A percentile compares a stretch with the other conserved stretches of the same genome.
phyloP scores from a whole-genome alignment of 2,797 vertebrate species.

The Kryptopterus vitreolus region DNA sequence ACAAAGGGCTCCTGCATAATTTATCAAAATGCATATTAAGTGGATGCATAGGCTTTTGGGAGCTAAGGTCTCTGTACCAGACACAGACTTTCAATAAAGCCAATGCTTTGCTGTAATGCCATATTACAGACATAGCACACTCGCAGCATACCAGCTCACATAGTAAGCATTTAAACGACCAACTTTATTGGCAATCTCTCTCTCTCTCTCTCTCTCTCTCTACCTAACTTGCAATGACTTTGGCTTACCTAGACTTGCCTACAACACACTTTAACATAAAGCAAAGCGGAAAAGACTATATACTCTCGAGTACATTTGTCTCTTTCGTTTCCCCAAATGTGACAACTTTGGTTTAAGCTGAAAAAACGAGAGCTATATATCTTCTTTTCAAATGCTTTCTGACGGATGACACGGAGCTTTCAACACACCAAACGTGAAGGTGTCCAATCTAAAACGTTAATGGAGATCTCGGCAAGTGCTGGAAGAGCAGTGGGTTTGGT shows the following conservation, averaged over 20 bases:
- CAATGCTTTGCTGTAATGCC: constrained; percentile 26
- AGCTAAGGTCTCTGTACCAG: constrained; percentile 37
- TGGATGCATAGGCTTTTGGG: constrained; percentile 48
- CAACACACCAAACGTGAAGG: constrained; percentile 60
- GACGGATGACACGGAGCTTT: constrained; percentile 58
- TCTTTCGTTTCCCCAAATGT: constrained; percentile 49
- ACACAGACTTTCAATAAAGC: constrained; percentile 41
- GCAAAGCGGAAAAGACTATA: constrained; percentile 31
- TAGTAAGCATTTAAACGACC: constrained; percentile 48
- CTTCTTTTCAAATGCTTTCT: constrained; percentile 58
- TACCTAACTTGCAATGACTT: neutral
- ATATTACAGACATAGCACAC: constrained; percentile 20
- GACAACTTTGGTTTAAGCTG: constrained; percentile 56
- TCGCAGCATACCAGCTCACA: constrained; percentile 29
- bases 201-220: constrained; percentile 37
- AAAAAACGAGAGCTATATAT: constrained; percentile 52
- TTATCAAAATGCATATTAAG: constrained; percentile 59
- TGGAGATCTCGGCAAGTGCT: constrained; percentile 54
- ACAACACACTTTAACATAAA: constrained; percentile 38
- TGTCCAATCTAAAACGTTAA: constrained; percentile 57
- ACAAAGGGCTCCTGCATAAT: constrained; percentile 61
- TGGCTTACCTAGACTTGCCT: constrained; percentile 34
- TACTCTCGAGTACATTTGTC: constrained; percentile 66
- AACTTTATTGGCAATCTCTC: constrained; percentile 60
- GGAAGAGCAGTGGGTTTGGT: constrained; percentile 57